Evolutionary conservation across 2,113 vertebrate species (phyloP).

Genomic region (Jacana jacana): DNA sequence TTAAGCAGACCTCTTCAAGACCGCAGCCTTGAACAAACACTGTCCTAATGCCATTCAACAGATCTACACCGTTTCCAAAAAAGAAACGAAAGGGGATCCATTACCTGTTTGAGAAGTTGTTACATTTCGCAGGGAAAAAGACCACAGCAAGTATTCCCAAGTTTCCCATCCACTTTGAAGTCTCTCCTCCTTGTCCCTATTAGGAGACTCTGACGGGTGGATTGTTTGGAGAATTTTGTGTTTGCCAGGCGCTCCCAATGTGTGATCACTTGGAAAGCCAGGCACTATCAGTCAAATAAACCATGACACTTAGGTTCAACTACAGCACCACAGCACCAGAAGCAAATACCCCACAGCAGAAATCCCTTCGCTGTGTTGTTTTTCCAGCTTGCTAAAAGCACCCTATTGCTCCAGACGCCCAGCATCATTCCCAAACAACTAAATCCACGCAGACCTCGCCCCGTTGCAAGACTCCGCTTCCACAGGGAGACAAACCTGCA

Average conservation of each 20-base stretch:
- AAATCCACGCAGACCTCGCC: neutral
- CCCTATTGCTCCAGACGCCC: fast-evolving
- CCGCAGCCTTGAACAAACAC: neutral
- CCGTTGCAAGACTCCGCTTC: neutral
- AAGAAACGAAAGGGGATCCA: neutral
- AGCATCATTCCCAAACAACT: neutral
- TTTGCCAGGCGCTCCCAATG: neutral
- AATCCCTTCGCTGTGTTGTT: fast-evolving
- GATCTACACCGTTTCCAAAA: neutral
- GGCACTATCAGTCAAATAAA: fast-evolving
- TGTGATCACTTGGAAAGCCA: neutral
- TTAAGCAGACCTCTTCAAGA: neutral
- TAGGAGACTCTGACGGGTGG: neutral
- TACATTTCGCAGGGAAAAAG: neutral
- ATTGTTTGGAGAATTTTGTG: neutral
- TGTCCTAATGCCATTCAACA: neutral
- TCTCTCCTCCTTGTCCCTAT: neutral
- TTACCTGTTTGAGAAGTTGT: neutral
- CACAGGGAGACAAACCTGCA: neutral
- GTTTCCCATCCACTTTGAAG: neutral
- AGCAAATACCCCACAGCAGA: neutral
- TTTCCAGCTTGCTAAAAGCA: neutral
- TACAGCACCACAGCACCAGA: neutral
- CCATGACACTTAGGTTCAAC: neutral
- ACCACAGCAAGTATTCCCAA: neutral